A percentile compares a stretch with the other conserved stretches of the same genome.
Evolutionary conservation across 2,797 vertebrate species (phyloP).

Genomic region (Phataginus tetradactyla): DNA sequence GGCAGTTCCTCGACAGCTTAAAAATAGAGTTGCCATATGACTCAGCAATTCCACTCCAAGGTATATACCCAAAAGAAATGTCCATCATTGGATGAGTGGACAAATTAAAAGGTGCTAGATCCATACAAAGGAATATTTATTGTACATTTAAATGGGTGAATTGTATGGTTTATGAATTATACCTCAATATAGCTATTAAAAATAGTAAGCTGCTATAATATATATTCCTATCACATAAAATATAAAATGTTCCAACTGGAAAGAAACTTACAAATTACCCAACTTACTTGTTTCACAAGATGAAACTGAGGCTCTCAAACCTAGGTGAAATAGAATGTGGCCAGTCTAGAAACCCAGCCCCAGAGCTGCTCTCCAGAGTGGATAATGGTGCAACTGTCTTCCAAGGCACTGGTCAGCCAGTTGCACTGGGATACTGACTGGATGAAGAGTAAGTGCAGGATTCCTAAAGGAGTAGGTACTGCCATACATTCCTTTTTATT

Average conservation of each 20-base stretch:
- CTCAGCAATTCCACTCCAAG: neutral
- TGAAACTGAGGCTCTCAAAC: neutral
- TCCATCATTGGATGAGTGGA: neutral
- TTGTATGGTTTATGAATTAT: neutral
- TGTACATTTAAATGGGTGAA: slow-evolving; percentile 9
- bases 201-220: neutral
- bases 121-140: neutral
- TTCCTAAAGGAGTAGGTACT: neutral
- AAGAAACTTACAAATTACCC: neutral
- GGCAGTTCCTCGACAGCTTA: neutral
- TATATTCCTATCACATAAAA: neutral
- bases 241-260: neutral
- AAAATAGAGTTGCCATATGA: neutral
- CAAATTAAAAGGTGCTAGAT: neutral
- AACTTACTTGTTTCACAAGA: slow-evolving; percentile 15
- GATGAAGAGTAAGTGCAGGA: neutral
- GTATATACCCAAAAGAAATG: neutral
- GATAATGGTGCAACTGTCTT: neutral
- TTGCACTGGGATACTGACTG: neutral
- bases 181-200: slow-evolving; percentile 28
- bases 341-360: neutral
- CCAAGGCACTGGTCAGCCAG: neutral
- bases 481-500: neutral
- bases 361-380: neutral
- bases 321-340: neutral